phyloP scores from a whole-genome alignment of 2,797 vertebrate genomes.

The Halcyon badia region DNA sequence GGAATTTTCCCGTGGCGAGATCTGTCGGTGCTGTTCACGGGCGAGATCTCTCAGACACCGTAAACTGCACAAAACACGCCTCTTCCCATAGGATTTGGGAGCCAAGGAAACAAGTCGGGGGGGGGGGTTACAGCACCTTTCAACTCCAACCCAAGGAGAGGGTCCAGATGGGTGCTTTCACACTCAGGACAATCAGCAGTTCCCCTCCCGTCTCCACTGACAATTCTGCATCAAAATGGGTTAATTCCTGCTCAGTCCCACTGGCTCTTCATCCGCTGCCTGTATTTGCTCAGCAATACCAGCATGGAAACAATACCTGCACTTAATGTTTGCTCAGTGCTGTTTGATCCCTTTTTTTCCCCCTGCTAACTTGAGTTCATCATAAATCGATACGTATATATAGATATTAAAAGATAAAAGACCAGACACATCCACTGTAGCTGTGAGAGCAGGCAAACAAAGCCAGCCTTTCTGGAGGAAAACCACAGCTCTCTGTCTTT shows the following conservation, averaged over 20 bases:
- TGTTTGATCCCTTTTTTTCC: not conserved
- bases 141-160: rapidly evolving
- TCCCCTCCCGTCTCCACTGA: not conserved
- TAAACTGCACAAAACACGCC: not conserved
- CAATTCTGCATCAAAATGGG: not conserved
- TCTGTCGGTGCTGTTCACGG: not conserved
- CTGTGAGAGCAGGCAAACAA: not conserved
- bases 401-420: not conserved
- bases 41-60: not conserved
- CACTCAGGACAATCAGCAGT: not conserved
- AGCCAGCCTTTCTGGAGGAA: not conserved
- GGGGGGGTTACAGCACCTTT: not conserved
- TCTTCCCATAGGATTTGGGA: not conserved
- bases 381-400: not conserved
- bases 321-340: not conserved
- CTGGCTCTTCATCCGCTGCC: not conserved
- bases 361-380: not conserved
- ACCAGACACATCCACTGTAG: not conserved
- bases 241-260: not conserved
- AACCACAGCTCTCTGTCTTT: not conserved
- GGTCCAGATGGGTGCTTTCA: not conserved
- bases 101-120: not conserved
- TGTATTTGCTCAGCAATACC: not conserved
- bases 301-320: not conserved
- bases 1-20: rapidly evolving